Evolutionary conservation across 1,140 invertebrate genomes (phyloP).

Genomic region (Wiebesia pumilae): DNA sequence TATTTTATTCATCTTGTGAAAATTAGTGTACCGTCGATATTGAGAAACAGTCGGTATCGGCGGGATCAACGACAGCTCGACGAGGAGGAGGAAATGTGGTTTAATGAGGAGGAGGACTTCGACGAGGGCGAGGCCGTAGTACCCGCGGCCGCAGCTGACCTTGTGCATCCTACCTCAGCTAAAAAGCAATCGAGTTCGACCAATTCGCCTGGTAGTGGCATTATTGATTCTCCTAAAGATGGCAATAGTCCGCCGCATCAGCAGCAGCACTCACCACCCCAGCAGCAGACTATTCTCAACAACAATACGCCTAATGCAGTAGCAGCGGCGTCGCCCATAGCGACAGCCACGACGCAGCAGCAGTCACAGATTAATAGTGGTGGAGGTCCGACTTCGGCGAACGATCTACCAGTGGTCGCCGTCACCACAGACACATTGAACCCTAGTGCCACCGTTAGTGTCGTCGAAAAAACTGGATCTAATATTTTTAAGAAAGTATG

Average conservation of each 20-base stretch:
- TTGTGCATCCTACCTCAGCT: constrained; percentile 66
- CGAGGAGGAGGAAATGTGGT: constrained; percentile 99
- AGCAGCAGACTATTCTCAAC: constrained; percentile 72
- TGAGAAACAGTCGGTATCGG: constrained; percentile 87
- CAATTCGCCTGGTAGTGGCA: constrained; percentile 61
- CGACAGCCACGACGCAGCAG: constrained; percentile 48
- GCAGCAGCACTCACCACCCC: constrained; percentile 64
- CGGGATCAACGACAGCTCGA: constrained; percentile 94
- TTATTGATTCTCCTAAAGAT: constrained; percentile 11
- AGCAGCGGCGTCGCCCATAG: neutral
- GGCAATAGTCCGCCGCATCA: constrained; percentile 55
- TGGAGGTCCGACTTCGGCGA: constrained; percentile 64
- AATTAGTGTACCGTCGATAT: constrained; percentile 82
- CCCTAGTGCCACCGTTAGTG: constrained; percentile 66
- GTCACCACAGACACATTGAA: constrained; percentile 70
- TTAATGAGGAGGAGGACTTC: constrained; percentile 96
- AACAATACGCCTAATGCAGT: constrained; percentile 70
- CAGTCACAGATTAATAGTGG: constrained; percentile 70
- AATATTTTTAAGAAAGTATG: constrained; percentile 78
- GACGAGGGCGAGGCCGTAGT: constrained; percentile 86
- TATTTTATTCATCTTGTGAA: neutral
- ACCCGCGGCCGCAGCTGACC: constrained; percentile 72
- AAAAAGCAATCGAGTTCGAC: constrained; percentile 72
- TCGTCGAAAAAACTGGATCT: constrained; percentile 71
- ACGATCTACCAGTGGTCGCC: constrained; percentile 61